These are phyloP conservation scores for Mesaphorura yosii DNA, from an alignment of 1,140 invertebrate species.

Conservation along the genomic window DNA sequence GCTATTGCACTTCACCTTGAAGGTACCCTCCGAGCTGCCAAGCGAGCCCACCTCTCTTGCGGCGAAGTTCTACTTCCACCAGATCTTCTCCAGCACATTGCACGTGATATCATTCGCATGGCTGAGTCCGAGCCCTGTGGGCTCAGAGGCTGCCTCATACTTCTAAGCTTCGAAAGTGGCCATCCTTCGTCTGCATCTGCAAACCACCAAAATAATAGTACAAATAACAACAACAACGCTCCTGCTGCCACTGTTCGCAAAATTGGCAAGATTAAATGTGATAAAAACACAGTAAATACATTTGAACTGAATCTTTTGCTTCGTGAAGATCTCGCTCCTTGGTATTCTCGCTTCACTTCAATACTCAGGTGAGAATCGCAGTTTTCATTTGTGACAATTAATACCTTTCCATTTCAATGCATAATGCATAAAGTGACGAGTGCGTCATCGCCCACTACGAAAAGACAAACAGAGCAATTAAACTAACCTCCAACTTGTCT, in stretches of 20 bases:
- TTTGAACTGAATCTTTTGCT: constrained; percentile 51
- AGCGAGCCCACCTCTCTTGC: constrained; percentile 59
- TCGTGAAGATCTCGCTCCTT: constrained; percentile 60
- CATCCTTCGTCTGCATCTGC: constrained; percentile 11
- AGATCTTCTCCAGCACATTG: constrained; percentile 59
- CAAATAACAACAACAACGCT: neutral
- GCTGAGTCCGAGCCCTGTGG: constrained; percentile 76
- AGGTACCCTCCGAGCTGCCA: constrained; percentile 59
- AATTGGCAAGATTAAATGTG: constrained; percentile 59
- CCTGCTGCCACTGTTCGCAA: constrained; percentile 35
- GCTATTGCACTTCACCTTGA: constrained; percentile 58
- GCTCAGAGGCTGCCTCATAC: constrained; percentile 40
- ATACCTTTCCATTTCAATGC: neutral
- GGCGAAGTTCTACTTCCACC: constrained; percentile 67
- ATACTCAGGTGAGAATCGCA: constrained; percentile 66
- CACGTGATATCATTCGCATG: constrained; percentile 59
- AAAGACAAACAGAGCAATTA: neutral
- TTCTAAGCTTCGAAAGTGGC: constrained; percentile 35
- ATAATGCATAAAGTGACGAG: neutral
- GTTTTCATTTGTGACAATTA: neutral
- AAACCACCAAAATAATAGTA: neutral
- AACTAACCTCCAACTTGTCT: neutral
- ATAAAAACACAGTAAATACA: constrained; percentile 67
- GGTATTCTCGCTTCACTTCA: constrained; percentile 68
- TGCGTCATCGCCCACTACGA: neutral